Percentiles rank a stretch among this genome's conserved stretches.
Evolutionary conservation across 2,113 vertebrate species (phyloP).

Genomic region (Callipepla squamata): DNA sequence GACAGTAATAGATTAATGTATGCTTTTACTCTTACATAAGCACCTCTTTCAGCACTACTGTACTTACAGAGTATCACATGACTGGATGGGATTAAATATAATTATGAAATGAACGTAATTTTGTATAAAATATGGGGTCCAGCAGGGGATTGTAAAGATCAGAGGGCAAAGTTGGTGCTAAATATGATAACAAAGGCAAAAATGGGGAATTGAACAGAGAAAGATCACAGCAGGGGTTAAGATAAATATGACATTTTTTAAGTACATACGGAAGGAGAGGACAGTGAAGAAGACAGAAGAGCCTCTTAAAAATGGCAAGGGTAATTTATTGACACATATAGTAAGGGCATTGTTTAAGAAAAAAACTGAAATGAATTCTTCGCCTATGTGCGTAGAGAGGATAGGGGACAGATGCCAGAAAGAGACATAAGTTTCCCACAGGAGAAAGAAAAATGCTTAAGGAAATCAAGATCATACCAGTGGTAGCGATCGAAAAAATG

Average conservation of each 20-base stretch:
- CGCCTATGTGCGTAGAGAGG: slow-evolving; percentile 6
- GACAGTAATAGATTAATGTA: background rate
- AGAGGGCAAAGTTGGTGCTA: background rate
- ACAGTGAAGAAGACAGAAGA: slow-evolving; percentile 49
- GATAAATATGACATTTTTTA: slow-evolving; percentile 54
- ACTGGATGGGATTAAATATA: background rate
- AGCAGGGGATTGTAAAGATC: background rate
- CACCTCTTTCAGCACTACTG: background rate
- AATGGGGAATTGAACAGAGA: background rate
- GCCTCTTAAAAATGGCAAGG: slow-evolving; percentile 51
- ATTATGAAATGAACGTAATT: background rate
- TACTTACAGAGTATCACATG: background rate
- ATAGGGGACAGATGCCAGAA: slow-evolving; percentile 47
- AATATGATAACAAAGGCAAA: background rate
- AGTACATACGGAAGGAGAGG: slow-evolving; percentile 9
- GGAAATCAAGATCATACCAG: slow-evolving; percentile 34
- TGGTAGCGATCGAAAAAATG: background rate
- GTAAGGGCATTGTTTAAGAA: slow-evolving; percentile 36
- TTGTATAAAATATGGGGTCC: background rate
- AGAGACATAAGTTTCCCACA: slow-evolving; percentile 53
- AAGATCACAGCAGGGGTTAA: slow-evolving; percentile 21
- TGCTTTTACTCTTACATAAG: background rate
- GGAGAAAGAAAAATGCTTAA: slow-evolving; percentile 28
- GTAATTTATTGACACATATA: slow-evolving; percentile 59
- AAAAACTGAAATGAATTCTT: background rate